These are phyloP conservation scores for Thecophora atra DNA, from an alignment of 2,888 invertebrate species.

Conservation along the genomic window DNA sequence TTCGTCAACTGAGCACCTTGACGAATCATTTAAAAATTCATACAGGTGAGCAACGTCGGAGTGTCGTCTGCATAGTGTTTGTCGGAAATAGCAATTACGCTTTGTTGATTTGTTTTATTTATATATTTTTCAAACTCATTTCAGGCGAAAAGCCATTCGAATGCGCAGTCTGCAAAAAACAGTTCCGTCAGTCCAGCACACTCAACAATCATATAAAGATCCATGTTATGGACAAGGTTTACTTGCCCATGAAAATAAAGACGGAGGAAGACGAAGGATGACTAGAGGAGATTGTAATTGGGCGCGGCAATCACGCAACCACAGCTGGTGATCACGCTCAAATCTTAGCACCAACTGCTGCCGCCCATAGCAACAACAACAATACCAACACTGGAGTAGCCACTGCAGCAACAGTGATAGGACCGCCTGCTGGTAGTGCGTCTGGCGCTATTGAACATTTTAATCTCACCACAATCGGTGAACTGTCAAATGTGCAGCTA, in stretches of 20 bases:
- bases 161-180: constrained; percentile 66
- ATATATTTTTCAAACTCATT: constrained; percentile 39
- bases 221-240: constrained; percentile 66
- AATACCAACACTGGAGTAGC: constrained; percentile 45
- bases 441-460: constrained; percentile 51
- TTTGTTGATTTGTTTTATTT: neutral
- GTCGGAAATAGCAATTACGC: no score
- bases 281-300: constrained; percentile 65
- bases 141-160: constrained; percentile 66
- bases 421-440: constrained; percentile 2
- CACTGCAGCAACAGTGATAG: constrained; percentile 47
- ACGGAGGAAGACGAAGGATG: constrained; percentile 66
- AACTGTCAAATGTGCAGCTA: constrained; percentile 51
- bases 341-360: constrained; percentile 47
- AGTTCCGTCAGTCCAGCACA: constrained; percentile 66
- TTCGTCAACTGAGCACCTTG: constrained; percentile 66
- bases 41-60: constrained; percentile 54
- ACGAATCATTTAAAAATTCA: constrained; percentile 67
- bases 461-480: constrained; percentile 56
- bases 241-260: constrained; percentile 65
- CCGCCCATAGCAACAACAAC: constrained; percentile 47
- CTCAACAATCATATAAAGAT: constrained; percentile 67
- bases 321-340: constrained; percentile 46
- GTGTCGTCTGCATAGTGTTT: no score
- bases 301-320: constrained; percentile 50